Percentiles rank a stretch among this genome's conserved stretches.
These are phyloP conservation scores for Nezara viridula DNA, from an alignment of 2,888 invertebrate species.

Conservation along the genomic window DNA sequence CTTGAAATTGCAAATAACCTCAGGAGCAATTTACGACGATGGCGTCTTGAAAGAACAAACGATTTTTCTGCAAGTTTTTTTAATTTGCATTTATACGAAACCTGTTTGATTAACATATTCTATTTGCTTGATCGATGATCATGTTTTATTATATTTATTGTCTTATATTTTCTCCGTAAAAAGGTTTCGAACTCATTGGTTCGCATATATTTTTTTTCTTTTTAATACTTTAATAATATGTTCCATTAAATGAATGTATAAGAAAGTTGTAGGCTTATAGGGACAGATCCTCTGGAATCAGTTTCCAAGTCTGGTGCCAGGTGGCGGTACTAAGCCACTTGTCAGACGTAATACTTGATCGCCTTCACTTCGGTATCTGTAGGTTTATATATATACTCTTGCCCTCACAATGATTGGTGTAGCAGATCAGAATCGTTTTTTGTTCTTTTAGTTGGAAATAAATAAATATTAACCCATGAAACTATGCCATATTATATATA, in stretches of 20 bases:
- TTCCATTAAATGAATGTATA: neutral
- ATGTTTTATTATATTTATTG: neutral
- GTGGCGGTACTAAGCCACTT: neutral
- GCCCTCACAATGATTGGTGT: no score
- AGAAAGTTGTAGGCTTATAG: neutral
- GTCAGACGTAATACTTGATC: constrained; percentile 3
- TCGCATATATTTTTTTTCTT: neutral
- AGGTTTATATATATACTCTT: no score
- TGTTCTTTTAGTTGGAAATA: no score
- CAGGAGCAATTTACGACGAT: neutral
- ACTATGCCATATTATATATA: no score
- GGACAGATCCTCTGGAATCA: neutral
- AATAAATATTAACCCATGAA: no score
- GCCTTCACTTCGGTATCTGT: neutral
- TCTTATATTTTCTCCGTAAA: neutral
- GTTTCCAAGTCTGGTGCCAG: neutral
- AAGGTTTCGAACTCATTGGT: neutral
- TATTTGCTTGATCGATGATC: neutral
- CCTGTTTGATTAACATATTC: neutral
- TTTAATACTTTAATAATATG: neutral
- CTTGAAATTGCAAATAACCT: neutral
- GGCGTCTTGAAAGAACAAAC: neutral
- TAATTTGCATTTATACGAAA: neutral
- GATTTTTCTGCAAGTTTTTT: neutral
- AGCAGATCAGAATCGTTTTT: no score